Evolutionary conservation across 2,888 invertebrate species (phyloP).

Genomic region (Drosophila vallismaia): DNA sequence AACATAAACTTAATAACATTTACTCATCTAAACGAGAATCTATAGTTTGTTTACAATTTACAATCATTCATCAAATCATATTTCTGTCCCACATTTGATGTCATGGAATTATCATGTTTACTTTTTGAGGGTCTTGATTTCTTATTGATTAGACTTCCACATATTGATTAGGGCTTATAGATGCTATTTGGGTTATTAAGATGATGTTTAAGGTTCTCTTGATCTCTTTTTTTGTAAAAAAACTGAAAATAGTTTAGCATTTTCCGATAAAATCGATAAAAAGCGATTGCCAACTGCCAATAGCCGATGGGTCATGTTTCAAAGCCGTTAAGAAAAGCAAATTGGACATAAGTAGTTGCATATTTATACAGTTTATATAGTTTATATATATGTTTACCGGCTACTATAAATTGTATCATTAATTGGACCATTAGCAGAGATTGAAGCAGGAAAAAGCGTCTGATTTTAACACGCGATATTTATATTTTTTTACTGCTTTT

Average conservation of each 20-base stretch:
- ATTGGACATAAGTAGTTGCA: conserved; percentile 3
- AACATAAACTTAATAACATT: neutral
- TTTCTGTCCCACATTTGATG: neutral
- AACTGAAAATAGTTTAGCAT: no score
- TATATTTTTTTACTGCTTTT: neutral
- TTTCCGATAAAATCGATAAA: neutral
- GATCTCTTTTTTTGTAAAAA: no score
- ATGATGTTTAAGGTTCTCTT: no score
- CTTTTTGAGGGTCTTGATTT: neutral
- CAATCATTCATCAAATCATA: neutral
- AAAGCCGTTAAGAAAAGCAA: neutral
- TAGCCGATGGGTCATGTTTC: neutral
- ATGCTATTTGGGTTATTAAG: no score
- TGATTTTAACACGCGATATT: conserved; percentile 21
- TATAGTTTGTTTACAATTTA: neutral
- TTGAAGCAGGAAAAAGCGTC: conserved; percentile 9
- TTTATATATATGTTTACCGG: neutral
- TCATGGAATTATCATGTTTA: conserved; percentile 1
- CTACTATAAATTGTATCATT: conserved; percentile 6
- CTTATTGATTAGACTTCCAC: neutral
- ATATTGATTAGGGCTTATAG: no score
- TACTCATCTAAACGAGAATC: neutral
- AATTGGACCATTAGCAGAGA: conserved; percentile 11
- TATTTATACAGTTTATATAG: neutral
- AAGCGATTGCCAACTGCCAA: neutral